phyloP scores from a whole-genome alignment of 2,888 invertebrate genomes.

The Rhopalosiphum nymphaeae region DNA sequence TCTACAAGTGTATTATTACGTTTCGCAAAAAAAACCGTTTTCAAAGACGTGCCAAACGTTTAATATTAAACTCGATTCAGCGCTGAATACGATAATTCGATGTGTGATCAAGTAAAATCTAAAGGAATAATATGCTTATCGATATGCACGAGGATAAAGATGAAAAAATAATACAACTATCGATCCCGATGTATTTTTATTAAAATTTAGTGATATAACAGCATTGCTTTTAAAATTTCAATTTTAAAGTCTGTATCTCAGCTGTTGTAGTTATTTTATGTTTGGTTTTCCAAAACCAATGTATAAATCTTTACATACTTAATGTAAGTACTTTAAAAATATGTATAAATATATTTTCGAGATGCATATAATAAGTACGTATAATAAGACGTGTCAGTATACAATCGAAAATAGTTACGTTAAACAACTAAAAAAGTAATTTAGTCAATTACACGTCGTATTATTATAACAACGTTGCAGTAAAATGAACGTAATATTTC shows the following conservation, averaged over 20 bases:
- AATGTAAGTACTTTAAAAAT: background rate
- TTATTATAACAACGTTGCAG: background rate
- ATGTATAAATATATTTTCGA: background rate
- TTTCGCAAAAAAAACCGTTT: background rate
- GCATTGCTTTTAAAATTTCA: background rate
- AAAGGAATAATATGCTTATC: background rate
- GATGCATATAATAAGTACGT: background rate
- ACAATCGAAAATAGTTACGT: background rate
- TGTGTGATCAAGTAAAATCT: background rate
- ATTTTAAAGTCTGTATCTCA: background rate
- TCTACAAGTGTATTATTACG: background rate
- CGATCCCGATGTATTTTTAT: background rate
- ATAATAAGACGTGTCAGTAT: no score
- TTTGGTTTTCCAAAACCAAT: background rate
- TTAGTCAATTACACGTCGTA: background rate
- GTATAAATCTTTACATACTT: background rate
- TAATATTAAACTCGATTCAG: background rate
- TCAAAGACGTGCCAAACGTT: background rate
- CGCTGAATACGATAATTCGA: background rate
- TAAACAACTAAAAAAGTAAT: background rate
- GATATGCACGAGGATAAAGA: background rate
- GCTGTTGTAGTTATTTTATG: background rate
- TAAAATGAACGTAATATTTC: background rate
- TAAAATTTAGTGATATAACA: background rate
- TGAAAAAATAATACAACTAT: background rate